Evolutionary conservation across 2,113 vertebrate species (phyloP), one percentile per base, ranked within the genome.

Genomic region (Leucosticte australis): DNA sequence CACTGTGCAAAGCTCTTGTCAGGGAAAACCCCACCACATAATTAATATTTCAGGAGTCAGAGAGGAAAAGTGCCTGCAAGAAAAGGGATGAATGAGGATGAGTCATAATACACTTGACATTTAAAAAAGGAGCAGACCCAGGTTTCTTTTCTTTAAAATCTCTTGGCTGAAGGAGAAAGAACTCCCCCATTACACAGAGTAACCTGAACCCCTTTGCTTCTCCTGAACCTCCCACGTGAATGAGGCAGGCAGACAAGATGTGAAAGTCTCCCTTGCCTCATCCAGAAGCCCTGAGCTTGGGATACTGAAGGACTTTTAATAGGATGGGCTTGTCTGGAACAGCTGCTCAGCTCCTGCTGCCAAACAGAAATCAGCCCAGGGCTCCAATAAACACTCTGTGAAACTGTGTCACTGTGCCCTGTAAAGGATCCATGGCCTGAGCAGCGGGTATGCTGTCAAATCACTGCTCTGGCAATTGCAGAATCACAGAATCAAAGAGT

Each of bases 91-190:
- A 95, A 95, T 94, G 95, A 93, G 89, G 73, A 57, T 94, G 93
- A 96, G 83, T 97, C 95, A 96, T 87, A 94, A 93, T 64, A 78
- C 56, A 75, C 88, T 93, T 94, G 94, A 90, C 93, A 97, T 94
- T 96, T 71, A 49, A 60, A 94, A 91, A 94, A 70, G 70, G 79
- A 94, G 76, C 42, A 83, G 95, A 95, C 55, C 16, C 56, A 89
- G 63, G 67, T 95, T 89, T 64, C 50, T 70, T 76, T 80, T 87
- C 52, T 75, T 69, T 46, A 13, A 64, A 87, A 59, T n/a, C 23
- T 78, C 62, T 94, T 93, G 88, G 90, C 93, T 94, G 57, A 56
- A 93, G 80, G 52, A 83, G 77, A 60, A 94, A 75, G 76, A 92
- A 92, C 90, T 94, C 56, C 69, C 87, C 76, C 77, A 84, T 92